Evolutionary conservation across 2,888 invertebrate species (phyloP).

Genomic region (Phoronis australis): DNA sequence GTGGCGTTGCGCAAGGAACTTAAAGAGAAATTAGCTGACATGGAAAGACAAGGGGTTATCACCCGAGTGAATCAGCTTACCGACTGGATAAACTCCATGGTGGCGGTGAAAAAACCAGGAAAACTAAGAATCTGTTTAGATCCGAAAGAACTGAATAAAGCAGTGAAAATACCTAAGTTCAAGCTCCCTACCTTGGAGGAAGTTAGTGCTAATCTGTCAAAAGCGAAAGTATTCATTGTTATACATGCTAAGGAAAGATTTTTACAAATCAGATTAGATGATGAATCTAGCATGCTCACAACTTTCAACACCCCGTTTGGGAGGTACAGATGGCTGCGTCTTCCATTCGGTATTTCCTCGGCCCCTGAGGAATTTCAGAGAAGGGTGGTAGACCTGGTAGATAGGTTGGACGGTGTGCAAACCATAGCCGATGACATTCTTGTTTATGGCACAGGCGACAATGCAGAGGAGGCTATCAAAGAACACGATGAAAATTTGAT

Average conservation of each 20-base stretch:
- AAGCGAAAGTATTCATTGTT: neutral
- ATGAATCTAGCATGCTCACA: neutral
- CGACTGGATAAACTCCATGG: neutral
- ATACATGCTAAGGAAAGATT: neutral
- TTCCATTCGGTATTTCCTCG: slow-evolving; percentile 1
- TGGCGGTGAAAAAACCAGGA: neutral
- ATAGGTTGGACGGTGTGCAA: neutral
- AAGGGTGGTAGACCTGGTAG: neutral
- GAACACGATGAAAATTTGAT: neutral
- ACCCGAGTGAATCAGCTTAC: neutral
- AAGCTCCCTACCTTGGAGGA: slow-evolving; percentile 1
- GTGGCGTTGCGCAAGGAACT: neutral
- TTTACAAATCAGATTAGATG: neutral
- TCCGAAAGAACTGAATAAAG: neutral
- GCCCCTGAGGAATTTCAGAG: slow-evolving; percentile 1
- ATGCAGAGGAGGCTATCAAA: neutral
- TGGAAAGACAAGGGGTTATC: neutral
- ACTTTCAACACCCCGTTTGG: slow-evolving; percentile 1
- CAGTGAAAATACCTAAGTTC: neutral
- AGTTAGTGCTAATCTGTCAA: neutral
- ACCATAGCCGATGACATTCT: slow-evolving; percentile 1
- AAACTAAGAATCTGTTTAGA: neutral
- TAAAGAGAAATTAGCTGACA: neutral
- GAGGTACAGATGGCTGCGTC: neutral
- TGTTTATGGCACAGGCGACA: neutral